Percentiles rank a stretch among this genome's conserved stretches.
Evolutionary conservation across 2,888 invertebrate genomes (phyloP).

Genomic region (Callyntrura guangdongensis): DNA sequence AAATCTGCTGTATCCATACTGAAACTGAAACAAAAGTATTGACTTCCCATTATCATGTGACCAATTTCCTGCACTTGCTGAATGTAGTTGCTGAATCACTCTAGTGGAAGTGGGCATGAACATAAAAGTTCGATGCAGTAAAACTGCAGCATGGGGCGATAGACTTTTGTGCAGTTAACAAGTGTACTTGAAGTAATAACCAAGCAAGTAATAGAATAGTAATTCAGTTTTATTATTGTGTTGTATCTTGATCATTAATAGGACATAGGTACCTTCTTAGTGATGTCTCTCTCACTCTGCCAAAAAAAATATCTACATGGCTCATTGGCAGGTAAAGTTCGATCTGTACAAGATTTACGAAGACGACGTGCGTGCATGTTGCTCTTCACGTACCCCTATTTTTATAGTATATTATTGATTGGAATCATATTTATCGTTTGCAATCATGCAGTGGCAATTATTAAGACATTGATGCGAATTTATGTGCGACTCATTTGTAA

Average conservation of each 20-base stretch:
- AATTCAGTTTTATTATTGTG: too few species aligned
- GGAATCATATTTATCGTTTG: conserved; percentile 51
- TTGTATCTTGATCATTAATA: too few species aligned
- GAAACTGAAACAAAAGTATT: not conserved
- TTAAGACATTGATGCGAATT: conserved; percentile 66
- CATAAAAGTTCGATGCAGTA: conserved; percentile 4
- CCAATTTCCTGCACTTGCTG: not conserved
- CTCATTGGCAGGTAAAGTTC: not conserved
- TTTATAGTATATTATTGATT: not conserved
- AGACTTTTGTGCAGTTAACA: not conserved
- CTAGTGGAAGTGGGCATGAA: not conserved
- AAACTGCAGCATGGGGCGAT: not conserved
- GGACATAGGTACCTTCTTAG: not conserved
- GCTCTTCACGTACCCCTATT: not conserved
- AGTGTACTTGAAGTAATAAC: not conserved
- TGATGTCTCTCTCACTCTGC: not conserved
- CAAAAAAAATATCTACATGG: not conserved
- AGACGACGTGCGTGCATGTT: conserved; percentile 17
- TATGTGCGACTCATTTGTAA: conserved; percentile 28
- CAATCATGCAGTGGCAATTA: conserved; percentile 42
- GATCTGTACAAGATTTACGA: conserved; percentile 7
- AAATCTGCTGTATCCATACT: not conserved
- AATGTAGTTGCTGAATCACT: too few species aligned
- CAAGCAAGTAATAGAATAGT: too few species aligned
- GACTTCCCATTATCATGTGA: conserved; percentile 20